phyloP scores from a whole-genome alignment of 2,113 vertebrate genomes.

The Connochaetes taurinus region DNA sequence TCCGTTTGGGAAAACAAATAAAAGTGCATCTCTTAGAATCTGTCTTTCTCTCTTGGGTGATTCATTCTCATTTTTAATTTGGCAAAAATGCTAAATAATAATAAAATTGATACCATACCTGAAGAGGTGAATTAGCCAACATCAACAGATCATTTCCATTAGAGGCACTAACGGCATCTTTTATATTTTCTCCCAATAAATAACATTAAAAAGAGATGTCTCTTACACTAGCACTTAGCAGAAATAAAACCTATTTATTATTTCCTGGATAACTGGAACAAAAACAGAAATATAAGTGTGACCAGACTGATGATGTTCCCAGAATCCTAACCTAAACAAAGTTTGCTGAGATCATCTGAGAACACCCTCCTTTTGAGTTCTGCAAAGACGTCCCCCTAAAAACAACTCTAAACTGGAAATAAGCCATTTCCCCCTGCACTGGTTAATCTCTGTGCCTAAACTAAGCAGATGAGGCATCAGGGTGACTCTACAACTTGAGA shows the following conservation, averaged over 20 bases:
- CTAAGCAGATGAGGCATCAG: background rate
- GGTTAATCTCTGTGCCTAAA: background rate
- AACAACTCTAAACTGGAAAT: background rate
- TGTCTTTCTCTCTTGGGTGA: background rate
- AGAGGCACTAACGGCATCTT: background rate
- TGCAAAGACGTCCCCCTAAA: background rate
- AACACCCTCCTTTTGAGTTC: background rate
- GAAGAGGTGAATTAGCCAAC: conserved; percentile 7
- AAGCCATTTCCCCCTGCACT: background rate
- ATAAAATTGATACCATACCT: conserved; percentile 23
- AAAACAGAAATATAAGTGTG: conserved; percentile 25
- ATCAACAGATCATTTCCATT: conserved; percentile 2
- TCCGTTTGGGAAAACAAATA: background rate
- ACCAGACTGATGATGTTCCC: background rate
- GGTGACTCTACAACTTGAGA: background rate
- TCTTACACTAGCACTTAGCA: conserved; percentile 26
- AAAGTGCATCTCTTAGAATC: background rate
- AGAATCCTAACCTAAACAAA: background rate
- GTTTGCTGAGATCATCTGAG: background rate
- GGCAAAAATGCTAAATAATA: conserved; percentile 34
- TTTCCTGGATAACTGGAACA: background rate
- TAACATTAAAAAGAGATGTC: background rate
- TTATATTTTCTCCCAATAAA: background rate
- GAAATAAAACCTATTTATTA: conserved; percentile 27
- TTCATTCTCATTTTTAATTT: conserved; percentile 25